Evolutionary conservation across 2,113 vertebrate genomes (phyloP).

Genomic region (Thryonomys swinderianus): DNA sequence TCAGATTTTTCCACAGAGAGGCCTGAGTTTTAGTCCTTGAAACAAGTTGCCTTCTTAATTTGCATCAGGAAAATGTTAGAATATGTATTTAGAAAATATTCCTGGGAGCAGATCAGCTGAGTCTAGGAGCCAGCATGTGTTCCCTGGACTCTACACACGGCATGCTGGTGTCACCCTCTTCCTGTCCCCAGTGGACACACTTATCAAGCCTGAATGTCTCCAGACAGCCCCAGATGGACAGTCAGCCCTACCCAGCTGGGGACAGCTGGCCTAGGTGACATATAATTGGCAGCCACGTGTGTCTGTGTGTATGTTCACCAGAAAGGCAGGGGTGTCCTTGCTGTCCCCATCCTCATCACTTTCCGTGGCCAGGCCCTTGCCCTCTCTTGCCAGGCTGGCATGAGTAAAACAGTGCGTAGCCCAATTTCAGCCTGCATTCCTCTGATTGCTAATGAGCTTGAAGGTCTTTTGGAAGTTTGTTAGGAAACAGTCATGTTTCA

Average conservation of each 20-base stretch:
- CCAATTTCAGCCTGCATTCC: background rate
- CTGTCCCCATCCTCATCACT: background rate
- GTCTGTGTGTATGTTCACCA: fast-evolving
- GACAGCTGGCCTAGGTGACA: background rate
- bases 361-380: background rate
- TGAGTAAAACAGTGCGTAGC: background rate
- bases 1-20: background rate
- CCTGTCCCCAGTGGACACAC: too few species aligned
- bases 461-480: background rate
- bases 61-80: background rate
- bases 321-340: fast-evolving
- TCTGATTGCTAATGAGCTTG: background rate
- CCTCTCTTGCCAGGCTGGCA: background rate
- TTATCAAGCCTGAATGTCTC: background rate
- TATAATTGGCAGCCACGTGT: background rate
- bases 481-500: background rate
- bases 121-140: background rate
- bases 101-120: background rate
- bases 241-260: background rate
- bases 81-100: background rate
- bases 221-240: background rate
- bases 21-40: background rate
- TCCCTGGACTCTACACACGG: background rate
- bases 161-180: background rate
- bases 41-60: background rate